Percentiles rank a stretch among this genome's conserved stretches.
Evolutionary conservation across 2,888 invertebrate genomes (phyloP).

Genomic region (Chloroclystis v-ata): DNA sequence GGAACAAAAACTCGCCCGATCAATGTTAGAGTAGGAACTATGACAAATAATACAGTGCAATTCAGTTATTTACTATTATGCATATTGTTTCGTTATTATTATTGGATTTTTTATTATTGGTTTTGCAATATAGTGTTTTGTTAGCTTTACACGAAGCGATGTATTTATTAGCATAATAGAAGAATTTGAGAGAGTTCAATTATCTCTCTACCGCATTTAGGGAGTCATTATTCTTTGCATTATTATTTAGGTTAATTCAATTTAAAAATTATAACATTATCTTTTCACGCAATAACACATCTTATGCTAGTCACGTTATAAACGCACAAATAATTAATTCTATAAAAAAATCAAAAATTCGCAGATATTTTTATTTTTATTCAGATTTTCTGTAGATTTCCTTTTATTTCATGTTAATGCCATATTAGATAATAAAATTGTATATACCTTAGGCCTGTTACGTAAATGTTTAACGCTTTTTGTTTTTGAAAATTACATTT

Average conservation of each 20-base stretch:
- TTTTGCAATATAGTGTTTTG: constrained; percentile 46
- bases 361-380: constrained; percentile 40
- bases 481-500: constrained; percentile 64
- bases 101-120: constrained; percentile 26
- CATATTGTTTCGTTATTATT: constrained; percentile 53
- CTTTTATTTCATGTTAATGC: constrained; percentile 59
- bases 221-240: constrained; percentile 55
- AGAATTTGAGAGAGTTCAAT: constrained; percentile 76
- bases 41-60: constrained; percentile 66
- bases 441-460: constrained; percentile 64
- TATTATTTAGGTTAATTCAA: constrained; percentile 46
- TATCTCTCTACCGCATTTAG: constrained; percentile 70
- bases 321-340: constrained; percentile 69
- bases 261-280: constrained; percentile 39
- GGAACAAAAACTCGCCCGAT: constrained; percentile 76
- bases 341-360: constrained; percentile 44
- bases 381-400: constrained; percentile 32
- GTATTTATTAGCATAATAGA: constrained; percentile 65
- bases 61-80: constrained; percentile 40
- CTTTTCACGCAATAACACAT: constrained; percentile 74
- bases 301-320: constrained; percentile 75
- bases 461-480: constrained; percentile 59
- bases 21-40: constrained; percentile 62
- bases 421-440: constrained; percentile 72
- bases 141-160: constrained; percentile 62